phyloP scores from a whole-genome alignment of 2,113 vertebrate genomes.

The Chaetodon auriga region DNA sequence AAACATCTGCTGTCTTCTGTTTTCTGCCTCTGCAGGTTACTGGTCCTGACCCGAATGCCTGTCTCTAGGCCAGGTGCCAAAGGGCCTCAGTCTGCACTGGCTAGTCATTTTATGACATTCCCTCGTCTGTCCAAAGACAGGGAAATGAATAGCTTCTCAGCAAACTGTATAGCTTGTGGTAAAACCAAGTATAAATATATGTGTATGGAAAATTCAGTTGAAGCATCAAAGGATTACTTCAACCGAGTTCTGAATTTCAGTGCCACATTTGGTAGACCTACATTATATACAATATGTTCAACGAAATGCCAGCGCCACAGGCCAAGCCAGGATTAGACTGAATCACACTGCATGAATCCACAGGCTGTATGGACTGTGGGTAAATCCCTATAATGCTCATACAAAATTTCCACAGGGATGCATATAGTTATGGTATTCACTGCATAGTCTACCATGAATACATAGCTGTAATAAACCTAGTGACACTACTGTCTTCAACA shows the following conservation, averaged over 20 bases:
- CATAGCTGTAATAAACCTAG: not conserved
- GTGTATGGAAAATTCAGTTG: not conserved
- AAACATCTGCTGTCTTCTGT: slow-evolving; percentile 70
- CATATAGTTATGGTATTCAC: not conserved
- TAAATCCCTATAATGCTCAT: slow-evolving; percentile 9
- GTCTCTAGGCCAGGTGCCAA: slow-evolving; percentile 45
- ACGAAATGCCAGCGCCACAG: not conserved
- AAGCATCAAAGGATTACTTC: not conserved
- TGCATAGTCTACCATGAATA: not conserved
- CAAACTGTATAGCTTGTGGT: not conserved
- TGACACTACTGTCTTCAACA: not conserved
- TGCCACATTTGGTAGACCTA: not conserved
- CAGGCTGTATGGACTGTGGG: not conserved
- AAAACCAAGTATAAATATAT: not conserved
- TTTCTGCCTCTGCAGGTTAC: slow-evolving; percentile 50
- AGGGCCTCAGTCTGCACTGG: not conserved
- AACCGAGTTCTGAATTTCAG: not conserved
- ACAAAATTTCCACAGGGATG: not conserved
- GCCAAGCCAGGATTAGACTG: slow-evolving; percentile 25
- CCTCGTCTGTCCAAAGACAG: slow-evolving; percentile 4
- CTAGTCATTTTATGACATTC: slow-evolving; percentile 13
- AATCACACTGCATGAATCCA: slow-evolving; percentile 19
- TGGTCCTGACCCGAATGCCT: slow-evolving; percentile 21
- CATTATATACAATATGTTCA: slow-evolving; percentile 12
- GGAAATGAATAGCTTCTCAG: slow-evolving; percentile 2